phyloP scores from a whole-genome alignment of 2,113 vertebrate genomes.

The Phoenicopterus ruber region DNA sequence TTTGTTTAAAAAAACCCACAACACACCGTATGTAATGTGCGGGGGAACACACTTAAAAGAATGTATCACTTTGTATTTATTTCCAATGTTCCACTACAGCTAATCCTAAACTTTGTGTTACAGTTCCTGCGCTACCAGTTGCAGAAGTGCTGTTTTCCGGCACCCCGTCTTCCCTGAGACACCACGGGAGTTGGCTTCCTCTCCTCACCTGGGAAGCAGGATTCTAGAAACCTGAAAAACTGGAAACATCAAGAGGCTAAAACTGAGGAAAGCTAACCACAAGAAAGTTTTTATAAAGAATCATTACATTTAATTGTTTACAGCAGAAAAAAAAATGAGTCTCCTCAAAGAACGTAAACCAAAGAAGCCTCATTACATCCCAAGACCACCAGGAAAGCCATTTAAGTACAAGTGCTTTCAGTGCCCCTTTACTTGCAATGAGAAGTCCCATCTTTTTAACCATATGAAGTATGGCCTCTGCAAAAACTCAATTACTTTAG shows the following conservation, averaged over 20 bases:
- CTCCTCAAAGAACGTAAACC: conserved; percentile 89
- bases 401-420: conserved; percentile 99
- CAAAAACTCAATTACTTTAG: conserved; percentile 93
- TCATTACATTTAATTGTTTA: not conserved
- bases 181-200: not conserved
- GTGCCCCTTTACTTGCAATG: conserved; percentile 97
- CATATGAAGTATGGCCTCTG: conserved; percentile 99
- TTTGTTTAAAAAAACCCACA: not conserved
- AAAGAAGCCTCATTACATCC: conserved; percentile 97
- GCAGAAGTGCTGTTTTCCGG: not conserved
- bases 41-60: not conserved
- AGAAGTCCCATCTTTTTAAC: conserved; percentile 98
- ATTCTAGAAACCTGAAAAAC: conserved; percentile 54
- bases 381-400: conserved; percentile 92
- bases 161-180: not conserved
- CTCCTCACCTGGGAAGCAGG: not conserved
- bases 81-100: not conserved
- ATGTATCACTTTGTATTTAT: not conserved
- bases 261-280: not conserved
- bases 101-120: conserved; percentile 42
- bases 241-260: conserved; percentile 1
- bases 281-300: not conserved
- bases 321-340: conserved; percentile 79
- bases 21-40: rapidly evolving
- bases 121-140: conserved; percentile 45